Evolutionary conservation across 1,140 invertebrate genomes (phyloP), one percentile per base, ranked within the genome.

Genomic region (Steinernema khuongi): DNA sequence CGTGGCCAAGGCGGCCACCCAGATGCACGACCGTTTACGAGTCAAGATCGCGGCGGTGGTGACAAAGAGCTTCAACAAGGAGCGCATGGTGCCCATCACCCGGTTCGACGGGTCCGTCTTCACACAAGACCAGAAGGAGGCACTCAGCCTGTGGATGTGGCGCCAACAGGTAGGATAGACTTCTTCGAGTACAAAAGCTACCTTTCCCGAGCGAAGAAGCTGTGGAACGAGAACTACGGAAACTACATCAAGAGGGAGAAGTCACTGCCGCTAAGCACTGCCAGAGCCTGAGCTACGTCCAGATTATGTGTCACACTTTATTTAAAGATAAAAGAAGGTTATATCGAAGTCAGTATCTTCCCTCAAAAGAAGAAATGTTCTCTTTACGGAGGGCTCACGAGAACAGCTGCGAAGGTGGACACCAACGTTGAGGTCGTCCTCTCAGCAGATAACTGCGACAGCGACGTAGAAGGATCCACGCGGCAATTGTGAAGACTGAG

Each of bases 41-140:
- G 79, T 80, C 18, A 81, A 79, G 50, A 77, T 84, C 4, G 74
- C 71, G 28, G 81, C 80, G 28, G 66, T 82, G 30, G 80, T 82
- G 1, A 85, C 81, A 29, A 78, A 74, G 67, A 79, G 60, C 43
- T 81, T 78, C 77, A 82, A 81, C 68, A 81, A 78, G 68, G 81
- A 82, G n/a, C 67, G 77, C 17, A 33, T 82, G 69, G 28, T 78
- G 7, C 80, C 81, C 1, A 74, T 82, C 2, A 82, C 81, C 31
- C 69, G 81, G n/a, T 83, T 78, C 31, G 81, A 83, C 72, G 81
- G 81, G 26, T 68, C 80, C 36, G 71, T 82, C 18, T 82, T 82
- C 31, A 32, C 72, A 0, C 69, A 81, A 66, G 73, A 80, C 43
- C 78, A 82, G 32, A 79, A 70, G 28, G 81, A 82, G 60, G 79